Evolutionary conservation across 1,140 invertebrate species (phyloP), one percentile per base, ranked within the genome.

Genomic region (Araneus ventricosus): DNA sequence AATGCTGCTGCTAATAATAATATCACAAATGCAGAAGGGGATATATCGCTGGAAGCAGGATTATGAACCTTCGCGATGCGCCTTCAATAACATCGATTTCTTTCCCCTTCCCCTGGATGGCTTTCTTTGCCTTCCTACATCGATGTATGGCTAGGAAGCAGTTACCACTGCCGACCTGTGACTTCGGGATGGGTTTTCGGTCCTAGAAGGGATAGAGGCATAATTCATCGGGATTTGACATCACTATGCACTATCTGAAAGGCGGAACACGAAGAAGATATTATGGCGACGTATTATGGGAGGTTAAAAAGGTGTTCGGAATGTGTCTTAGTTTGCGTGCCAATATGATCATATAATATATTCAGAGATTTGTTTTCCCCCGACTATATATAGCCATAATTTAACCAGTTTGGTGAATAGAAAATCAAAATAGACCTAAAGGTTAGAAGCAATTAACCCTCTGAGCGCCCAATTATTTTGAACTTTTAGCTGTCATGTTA

Each of bases 1-100:
- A 91, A 84, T 91, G 45, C 45, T 52, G 84, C 67, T 82, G 37
- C 52, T 91, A 91, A 91, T 91, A 91, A 91, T 91, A 91, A 91
- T 91, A 91, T 61, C 52, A 45, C 24, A 14, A 91, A 41, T 84
- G 89, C 52, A 61, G 80, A 82, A 41, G 79, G 24, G 41, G 89
- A 41, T 82, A 39, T 84, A 84, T 59, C 14, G 80, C 89, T 84
- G 57, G 88, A 37, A 57, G 63, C 24, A 57, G 70, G 89, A 91
- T 91, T 91, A 91, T 61, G 75, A 82, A 84, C n/a, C 75, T 91
- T 57, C 89, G 17, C 45, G 89, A 91, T 91, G 67, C 57, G n/a
- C 89, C 89, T 91, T 79, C 89, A 61, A 91, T 91, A 39, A 24
- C 75, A 91, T 91, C 89, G 89, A 91, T 91, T 84, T 70, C n/a